Evolutionary conservation across 2,888 invertebrate genomes (phyloP), one percentile per base, ranked within the genome.

Genomic region (Synergus laeviventris): DNA sequence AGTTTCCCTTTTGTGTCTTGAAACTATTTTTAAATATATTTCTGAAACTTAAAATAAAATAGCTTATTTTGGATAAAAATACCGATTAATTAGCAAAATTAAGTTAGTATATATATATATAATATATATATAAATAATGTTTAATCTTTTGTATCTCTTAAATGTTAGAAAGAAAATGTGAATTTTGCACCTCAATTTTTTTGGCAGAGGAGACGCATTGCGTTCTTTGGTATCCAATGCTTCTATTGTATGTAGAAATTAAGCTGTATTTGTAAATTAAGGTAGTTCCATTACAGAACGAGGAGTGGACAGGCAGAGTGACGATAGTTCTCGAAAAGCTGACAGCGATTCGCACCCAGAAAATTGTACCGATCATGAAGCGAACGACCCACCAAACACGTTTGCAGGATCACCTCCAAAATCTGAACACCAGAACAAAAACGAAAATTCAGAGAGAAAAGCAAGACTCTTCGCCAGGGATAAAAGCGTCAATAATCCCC

Each of bases 341-440:
- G 93, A 93, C 86, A 93, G 93, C 56, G 93, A 93, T 81, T 92
- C 92, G 5, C 92, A 93, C 84, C 91, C 92, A 64, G 92, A 92
- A 78, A 92, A 91, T 84, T 94, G 93, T 91, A 94, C 94, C 39
- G 94, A 95, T 90, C 94, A 94, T 78, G 95, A 95, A 88, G 94
- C 93, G 45, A 94, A 94, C 78, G 94, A 95, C 88, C 87, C 93
- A 92, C 75, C 79, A 73, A 87, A 91, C 91, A 77, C 92, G 90
- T 60, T 94, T 92, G 85, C 94, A 92, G 84, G 95, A 18, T 94
- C 94, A 77, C 93, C 94, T 0, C 93, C 93, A 0, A 93, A 93
- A 81, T 92, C 92, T 16, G 91, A 92, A 56, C 92, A 92, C 1
- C 92, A 92, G 16, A 92, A 92, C 89, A 93, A 93, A 89, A 92